phyloP scores from a whole-genome alignment of 1,140 invertebrate genomes.

The Drosophila pseudoobscura region DNA sequence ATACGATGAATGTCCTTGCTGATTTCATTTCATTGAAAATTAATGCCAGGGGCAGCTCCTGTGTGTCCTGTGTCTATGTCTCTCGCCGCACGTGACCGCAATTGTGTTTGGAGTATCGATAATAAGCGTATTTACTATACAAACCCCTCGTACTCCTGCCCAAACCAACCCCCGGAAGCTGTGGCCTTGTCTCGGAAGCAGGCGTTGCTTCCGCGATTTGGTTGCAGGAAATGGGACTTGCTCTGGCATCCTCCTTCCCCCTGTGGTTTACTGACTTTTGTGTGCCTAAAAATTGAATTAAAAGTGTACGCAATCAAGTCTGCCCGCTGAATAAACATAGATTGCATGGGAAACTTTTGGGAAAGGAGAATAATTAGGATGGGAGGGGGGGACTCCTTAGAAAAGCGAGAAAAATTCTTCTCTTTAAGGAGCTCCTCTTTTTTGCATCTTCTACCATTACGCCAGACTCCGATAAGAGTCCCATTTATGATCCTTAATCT shows the following conservation, averaged over 20 bases:
- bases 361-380: slow-evolving; percentile 19
- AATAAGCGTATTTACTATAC: slow-evolving; percentile 77
- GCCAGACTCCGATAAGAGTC: slow-evolving; percentile 72
- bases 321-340: slow-evolving; percentile 46
- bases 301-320: slow-evolving; percentile 60
- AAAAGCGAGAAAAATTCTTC: neutral
- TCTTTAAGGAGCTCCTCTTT: slow-evolving; percentile 1
- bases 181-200: slow-evolving; percentile 72
- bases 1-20: slow-evolving; percentile 56
- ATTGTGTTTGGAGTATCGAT: slow-evolving; percentile 83
- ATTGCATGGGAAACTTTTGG: slow-evolving; percentile 43
- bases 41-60: slow-evolving; percentile 66
- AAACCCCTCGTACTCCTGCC: slow-evolving; percentile 12
- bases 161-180: slow-evolving; percentile 51
- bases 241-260: slow-evolving; percentile 26
- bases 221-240: slow-evolving; percentile 57
- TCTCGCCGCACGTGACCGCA: slow-evolving; percentile 77
- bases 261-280: slow-evolving; percentile 19
- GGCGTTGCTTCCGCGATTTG: slow-evolving; percentile 56
- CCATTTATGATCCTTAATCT: slow-evolving; percentile 83
- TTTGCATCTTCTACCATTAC: slow-evolving; percentile 21
- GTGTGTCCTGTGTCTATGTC: slow-evolving; percentile 14
- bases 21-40: slow-evolving; percentile 77
- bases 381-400: neutral
- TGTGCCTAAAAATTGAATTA: slow-evolving; percentile 69